A percentile compares a stretch with the other conserved stretches of the same genome.
Evolutionary conservation across 2,888 invertebrate species (phyloP).

Genomic region (Dexiosoma caninum): DNA sequence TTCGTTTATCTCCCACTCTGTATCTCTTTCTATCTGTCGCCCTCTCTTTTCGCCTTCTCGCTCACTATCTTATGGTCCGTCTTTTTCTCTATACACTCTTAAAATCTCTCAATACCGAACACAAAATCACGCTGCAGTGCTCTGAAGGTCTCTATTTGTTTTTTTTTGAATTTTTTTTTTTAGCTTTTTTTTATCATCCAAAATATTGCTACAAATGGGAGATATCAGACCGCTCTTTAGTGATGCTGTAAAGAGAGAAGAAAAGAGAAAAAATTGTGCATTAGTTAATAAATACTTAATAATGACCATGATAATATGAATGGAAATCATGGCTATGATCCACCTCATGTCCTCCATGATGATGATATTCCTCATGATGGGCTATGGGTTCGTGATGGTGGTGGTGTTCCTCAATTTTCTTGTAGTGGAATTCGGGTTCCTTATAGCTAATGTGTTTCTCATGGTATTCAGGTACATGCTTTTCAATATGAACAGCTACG

Average conservation of each 20-base stretch:
- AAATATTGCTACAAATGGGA: constrained; percentile 19
- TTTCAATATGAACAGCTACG: constrained; percentile 86
- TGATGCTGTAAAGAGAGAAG: constrained; percentile 56
- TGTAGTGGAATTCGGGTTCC: constrained; percentile 82
- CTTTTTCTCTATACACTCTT: constrained; percentile 5
- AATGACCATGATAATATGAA: constrained; percentile 47
- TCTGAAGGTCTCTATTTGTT: constrained; percentile 60
- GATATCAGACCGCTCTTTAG: constrained; percentile 52
- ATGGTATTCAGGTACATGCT: constrained; percentile 81
- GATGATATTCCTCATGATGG: constrained; percentile 61
- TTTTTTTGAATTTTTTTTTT: too few species aligned
- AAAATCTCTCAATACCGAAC: constrained; percentile 35
- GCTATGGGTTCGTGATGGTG: constrained; percentile 68
- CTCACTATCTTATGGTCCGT: constrained; percentile 20
- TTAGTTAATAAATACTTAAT: constrained; percentile 50
- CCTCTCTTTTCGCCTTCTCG: constrained; percentile 43
- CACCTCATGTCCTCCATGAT: constrained; percentile 60
- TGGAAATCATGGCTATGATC: constrained; percentile 48
- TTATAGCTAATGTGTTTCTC: constrained; percentile 85
- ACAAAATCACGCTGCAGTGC: constrained; percentile 49
- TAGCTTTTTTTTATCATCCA: too few species aligned
- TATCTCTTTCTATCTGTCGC: neutral
- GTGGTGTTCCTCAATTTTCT: constrained; percentile 78
- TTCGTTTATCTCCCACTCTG: constrained; percentile 5
- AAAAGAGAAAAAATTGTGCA: constrained; percentile 39